These are phyloP conservation scores for Ectropis grisescens DNA, from an alignment of 1,140 invertebrate genomes.

Conservation along the genomic window DNA sequence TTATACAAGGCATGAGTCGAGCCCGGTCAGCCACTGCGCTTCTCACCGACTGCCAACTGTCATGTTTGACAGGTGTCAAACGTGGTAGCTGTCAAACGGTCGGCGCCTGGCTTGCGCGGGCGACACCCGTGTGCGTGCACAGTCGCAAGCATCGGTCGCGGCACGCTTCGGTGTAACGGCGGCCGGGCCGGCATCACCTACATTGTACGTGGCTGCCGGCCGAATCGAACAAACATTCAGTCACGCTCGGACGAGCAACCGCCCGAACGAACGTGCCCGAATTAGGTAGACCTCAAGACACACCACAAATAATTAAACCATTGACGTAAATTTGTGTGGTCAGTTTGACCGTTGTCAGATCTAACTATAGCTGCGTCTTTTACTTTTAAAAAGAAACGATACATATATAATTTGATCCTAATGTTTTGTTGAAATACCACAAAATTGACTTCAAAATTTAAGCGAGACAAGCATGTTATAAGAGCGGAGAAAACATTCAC, in stretches of 20 bases:
- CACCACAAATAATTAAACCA: not conserved
- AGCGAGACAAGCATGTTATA: no score
- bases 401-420: no score
- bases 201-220: constrained; percentile 54
- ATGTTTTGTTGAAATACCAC: no score
- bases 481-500: no score
- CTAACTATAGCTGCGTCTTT: no score
- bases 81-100: constrained; percentile 12
- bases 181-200: constrained; percentile 47
- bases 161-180: constrained; percentile 17
- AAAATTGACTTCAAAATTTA: no score
- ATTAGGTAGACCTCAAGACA: constrained; percentile 24
- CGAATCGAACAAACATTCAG: constrained; percentile 42
- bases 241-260: constrained; percentile 22
- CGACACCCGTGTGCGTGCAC: constrained; percentile 56
- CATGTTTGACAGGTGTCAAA: constrained; percentile 4
- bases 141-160: constrained; percentile 58
- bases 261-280: constrained; percentile 27
- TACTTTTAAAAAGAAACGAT: no score
- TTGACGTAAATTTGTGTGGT: no score
- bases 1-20: constrained; percentile 59
- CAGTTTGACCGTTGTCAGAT: no score
- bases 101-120: constrained; percentile 43
- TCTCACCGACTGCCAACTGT: constrained; percentile 14
- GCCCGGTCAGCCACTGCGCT: constrained; percentile 51